Evolutionary conservation across 2,888 invertebrate species (phyloP).

Genomic region (Cartodere bifasciata): DNA sequence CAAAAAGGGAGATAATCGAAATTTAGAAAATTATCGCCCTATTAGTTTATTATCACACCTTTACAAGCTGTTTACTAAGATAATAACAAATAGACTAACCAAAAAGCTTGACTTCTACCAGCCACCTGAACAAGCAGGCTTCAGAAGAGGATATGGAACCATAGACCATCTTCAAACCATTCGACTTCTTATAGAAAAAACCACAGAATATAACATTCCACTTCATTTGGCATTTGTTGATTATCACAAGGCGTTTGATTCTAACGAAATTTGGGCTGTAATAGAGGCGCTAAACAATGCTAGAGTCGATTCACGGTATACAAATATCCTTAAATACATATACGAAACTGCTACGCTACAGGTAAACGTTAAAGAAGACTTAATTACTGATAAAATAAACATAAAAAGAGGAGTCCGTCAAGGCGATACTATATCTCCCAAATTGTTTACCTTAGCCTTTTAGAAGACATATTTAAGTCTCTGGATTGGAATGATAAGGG

Average conservation of each 20-base stretch:
- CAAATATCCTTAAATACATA: constrained; percentile 8
- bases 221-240: constrained; percentile 10
- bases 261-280: constrained; percentile 8
- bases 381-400: constrained; percentile 5
- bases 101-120: constrained; percentile 2
- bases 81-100: constrained; percentile 5
- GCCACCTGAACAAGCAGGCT: constrained; percentile 6
- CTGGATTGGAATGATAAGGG: constrained; percentile 4
- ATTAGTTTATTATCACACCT: constrained; percentile 1
- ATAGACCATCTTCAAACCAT: constrained; percentile 5
- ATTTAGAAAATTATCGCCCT: constrained; percentile 13
- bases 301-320: constrained; percentile 8
- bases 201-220: constrained; percentile 10
- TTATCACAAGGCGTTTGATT: constrained; percentile 10
- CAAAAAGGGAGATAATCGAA: constrained; percentile 13
- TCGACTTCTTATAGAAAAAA: constrained; percentile 5
- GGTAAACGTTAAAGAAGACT: constrained; percentile 8
- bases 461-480: constrained; percentile 2
- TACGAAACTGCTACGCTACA: constrained; percentile 10
- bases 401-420: constrained; percentile 9
- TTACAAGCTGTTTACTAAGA: constrained; percentile 5
- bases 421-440: constrained; percentile 6
- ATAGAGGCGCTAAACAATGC: constrained; percentile 9
- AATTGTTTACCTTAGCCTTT: constrained; percentile 2
- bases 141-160: background rate